Conservation (phyloP, 1,140 invertebrate genomes). For the Megathymus violae region DNA sequence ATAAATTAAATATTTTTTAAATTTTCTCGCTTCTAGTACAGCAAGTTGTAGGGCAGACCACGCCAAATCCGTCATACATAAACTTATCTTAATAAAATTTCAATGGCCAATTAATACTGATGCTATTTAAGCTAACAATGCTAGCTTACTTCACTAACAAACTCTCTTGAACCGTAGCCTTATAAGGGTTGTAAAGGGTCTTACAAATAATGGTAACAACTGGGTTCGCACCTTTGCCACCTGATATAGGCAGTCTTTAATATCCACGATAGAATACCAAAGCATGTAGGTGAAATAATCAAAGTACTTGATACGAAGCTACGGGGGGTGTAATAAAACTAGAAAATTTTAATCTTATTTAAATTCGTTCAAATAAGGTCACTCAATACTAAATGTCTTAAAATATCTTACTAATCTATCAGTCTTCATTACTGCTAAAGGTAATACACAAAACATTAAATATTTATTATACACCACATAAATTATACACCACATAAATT, state of each 20-base stretch:
- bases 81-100: conserved; percentile 1
- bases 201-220: conserved; percentile 40
- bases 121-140: conserved; percentile 16
- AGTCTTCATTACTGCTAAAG: too few relatives aligned
- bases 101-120: conserved; percentile 9
- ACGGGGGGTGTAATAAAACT: conserved; percentile 1
- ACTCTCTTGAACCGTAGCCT: conserved; percentile 46
- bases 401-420: too few relatives aligned
- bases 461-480: too few relatives aligned
- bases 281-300: conserved; percentile 62
- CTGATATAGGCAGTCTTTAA: conserved; percentile 58
- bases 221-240: conserved; percentile 46
- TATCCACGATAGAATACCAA: conserved; percentile 48
- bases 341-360: neutral
- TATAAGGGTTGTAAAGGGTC: conserved; percentile 37
- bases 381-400: too few relatives aligned
- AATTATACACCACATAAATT: too few relatives aligned
- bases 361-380: neutral
- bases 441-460: too few relatives aligned
- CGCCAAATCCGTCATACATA: neutral
- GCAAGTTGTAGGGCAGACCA: neutral
- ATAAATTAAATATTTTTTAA: too few relatives aligned
- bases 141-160: conserved; percentile 36
- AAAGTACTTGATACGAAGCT: conserved; percentile 45
- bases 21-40: neutral